Base-by-base conservation (phyloP, 2,888 invertebrate species). In the Metopia argyrocephala region DNA sequence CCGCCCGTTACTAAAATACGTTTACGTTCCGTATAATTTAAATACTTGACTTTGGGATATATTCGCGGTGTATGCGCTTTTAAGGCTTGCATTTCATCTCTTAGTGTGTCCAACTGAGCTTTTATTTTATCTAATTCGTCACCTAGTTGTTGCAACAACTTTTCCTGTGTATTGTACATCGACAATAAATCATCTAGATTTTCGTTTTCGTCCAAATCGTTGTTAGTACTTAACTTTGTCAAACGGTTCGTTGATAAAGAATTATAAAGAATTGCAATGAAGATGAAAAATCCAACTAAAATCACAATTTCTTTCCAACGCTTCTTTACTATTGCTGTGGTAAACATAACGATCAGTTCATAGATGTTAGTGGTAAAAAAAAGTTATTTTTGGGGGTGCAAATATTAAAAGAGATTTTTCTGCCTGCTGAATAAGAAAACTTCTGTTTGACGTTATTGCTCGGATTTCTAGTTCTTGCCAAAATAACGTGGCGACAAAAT, bases 1-100 rank as follows among this genome's bases (percentile, higher is more conserved):
- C 98, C 98, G 57, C 98, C 98, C 7, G 98, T 98, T 66, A 97
- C 94, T 94, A 99, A 91, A 86, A 99, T 97, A 84, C 99, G 93
- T 89, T 97, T 98, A 73, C 98, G 93, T 84, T 96, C 95, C 87
- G 96, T 95, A 89, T 98, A 98, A 85, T 97, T 97, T 18, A 97
- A 92, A 89, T 97, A 97, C 89, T 95, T 95, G 0, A 99, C 98
- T 88, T 96, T 94, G 0, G 97, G 98, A 91, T 95, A 98, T 84
- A 94, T 94, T 86, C 96, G 96, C 1, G 95, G 95, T 57, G 95
- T 92, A 86, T 94, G 92, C 3, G 93, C 92, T 88, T 96, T 96
- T 59, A 96, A 89, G 66, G 93, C 91, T 65, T 93, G 92, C 48
- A 96, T 91, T 91, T 95, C 95, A 82, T 93, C 93, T 89, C 96